These are phyloP conservation scores for Neria commutata DNA, from an alignment of 2,888 invertebrate genomes.

Conservation along the genomic window DNA sequence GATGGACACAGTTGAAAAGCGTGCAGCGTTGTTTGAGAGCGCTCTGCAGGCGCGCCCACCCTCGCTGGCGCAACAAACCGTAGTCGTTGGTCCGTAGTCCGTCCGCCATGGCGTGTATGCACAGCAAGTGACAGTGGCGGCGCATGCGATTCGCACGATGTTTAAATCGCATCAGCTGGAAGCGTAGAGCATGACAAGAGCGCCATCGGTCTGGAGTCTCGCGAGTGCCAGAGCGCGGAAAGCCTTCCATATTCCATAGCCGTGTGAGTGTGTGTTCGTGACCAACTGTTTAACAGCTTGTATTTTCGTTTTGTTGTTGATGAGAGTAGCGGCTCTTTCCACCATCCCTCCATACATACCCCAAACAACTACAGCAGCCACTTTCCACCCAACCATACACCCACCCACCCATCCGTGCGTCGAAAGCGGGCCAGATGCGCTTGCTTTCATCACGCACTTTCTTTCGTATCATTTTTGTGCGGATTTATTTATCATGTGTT, in stretches of 20 bases:
- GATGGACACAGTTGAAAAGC: constrained; percentile 13
- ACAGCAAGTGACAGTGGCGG: constrained; percentile 15
- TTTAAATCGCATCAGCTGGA: constrained; percentile 24
- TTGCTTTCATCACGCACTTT: background rate
- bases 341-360: too few relatives aligned
- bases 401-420: too few relatives aligned
- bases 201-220: too few relatives aligned
- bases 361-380: too few relatives aligned
- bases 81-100: background rate
- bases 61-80: background rate
- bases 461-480: background rate
- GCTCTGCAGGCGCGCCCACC: too few relatives aligned
- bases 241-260: constrained; percentile 8
- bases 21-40: background rate
- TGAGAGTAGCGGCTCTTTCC: background rate
- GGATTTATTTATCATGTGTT: constrained; percentile 6
- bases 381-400: too few relatives aligned
- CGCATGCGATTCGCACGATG: constrained; percentile 29
- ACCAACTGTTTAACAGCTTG: constrained; percentile 12
- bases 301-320: constrained; percentile 7
- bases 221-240: too few relatives aligned
- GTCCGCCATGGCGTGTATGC: constrained; percentile 4
- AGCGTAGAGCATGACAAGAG: background rate
- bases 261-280: constrained; percentile 9
- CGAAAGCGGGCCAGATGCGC: background rate